Evolutionary conservation across 2,113 vertebrate species (phyloP), one percentile per base, ranked within the genome.

Genomic region (Proterorhinus semilunaris): DNA sequence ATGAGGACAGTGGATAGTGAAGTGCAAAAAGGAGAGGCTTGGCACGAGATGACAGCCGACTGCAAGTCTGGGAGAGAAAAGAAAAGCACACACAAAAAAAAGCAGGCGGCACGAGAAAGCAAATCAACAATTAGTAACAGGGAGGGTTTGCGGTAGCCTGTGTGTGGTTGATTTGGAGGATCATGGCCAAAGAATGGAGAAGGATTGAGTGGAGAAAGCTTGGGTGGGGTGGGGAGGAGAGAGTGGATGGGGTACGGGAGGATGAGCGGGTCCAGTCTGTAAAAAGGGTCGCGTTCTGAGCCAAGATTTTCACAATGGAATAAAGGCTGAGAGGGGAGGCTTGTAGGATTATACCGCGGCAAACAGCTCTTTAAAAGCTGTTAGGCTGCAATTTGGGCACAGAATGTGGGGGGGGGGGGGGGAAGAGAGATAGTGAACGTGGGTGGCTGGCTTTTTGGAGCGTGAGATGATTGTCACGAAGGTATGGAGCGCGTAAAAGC

Each of bases 341-440:
- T 85, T 68, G 87, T 81, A 87, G 91, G 91, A 92, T 92, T 91
- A 92, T 86, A 91, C 83, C 84, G 85, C 50, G 53, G 87, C 83
- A 88, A 88, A 90, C 89, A 86, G 84, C 91, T 90, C 87, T 92
- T 92, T 86, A 91, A 93, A 92, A 89, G 85, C 91, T 87, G 91
- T 93, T 91, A 91, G 86, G 71, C 79, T 86, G 89, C 90, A 92
- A 93, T 93, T 91, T 92, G 87, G 86, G 89, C 83, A 90, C 80
- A 90, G 87, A 89, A 90, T 73, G 69, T 80, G 90, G 82, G 70
- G 81, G 68, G 78, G 80, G 69, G 81, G 90, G 82, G 70, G 81
- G 68, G 76, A 80, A 65, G 76, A 76, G 78, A 76, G 83, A 86
- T 83, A 78, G 83, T 62, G 82, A 75, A 63, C 75, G 68, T 50